Base-by-base conservation (phyloP, 2,113 vertebrate species). In the Paracanthobrama guichenoti region DNA sequence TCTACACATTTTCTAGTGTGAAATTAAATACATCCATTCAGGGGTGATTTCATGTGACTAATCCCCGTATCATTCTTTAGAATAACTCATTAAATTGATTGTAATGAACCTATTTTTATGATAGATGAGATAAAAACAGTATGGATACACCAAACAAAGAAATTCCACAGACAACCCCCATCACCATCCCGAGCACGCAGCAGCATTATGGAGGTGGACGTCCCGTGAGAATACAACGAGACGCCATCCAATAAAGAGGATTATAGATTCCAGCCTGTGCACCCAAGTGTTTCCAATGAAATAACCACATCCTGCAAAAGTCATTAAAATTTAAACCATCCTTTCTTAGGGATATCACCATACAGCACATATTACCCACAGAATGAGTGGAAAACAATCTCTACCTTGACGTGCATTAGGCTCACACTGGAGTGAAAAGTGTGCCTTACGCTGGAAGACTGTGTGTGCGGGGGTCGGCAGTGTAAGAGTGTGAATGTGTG, bases 261-360 rank as follows among this genome's bases (percentile, higher is more conserved):
- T 96, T 93, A 95, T 88, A 89, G 89, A 92, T 93, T 94, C 91
- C 91, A 90, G 89, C 2, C 57, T 94, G 94, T 91, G 91, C 86
- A 91, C 74, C 89, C 92, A 90, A 92, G 89, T 92, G 90, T 93
- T 94, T 95, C 93, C 89, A 78, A 94, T 94, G 89, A 94, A 96
- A 95, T 94, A 94, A 91, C 91, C 79, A 92, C 90, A 90, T 94
- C 91, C 92, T 95, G 93, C 91, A 93, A 90, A 94, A 94, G 94
- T 94, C 92, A 94, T 93, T 93, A 93, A 93, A 92, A 94, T 93
- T 90, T 94, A 94, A 94, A 95, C 91, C 92, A 88, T 90, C 89
- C 89, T 90, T 91, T 92, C 86, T 92, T 87, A 89, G 53, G 53
- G 91, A 91, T 94, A 94, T 92, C 91, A 94, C 79, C 87, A 91